A percentile compares a stretch with the other conserved stretches of the same genome.
These are phyloP conservation scores for Peribatodes rhomboidaria DNA, from an alignment of 2,888 invertebrate species.

Conservation along the genomic window DNA sequence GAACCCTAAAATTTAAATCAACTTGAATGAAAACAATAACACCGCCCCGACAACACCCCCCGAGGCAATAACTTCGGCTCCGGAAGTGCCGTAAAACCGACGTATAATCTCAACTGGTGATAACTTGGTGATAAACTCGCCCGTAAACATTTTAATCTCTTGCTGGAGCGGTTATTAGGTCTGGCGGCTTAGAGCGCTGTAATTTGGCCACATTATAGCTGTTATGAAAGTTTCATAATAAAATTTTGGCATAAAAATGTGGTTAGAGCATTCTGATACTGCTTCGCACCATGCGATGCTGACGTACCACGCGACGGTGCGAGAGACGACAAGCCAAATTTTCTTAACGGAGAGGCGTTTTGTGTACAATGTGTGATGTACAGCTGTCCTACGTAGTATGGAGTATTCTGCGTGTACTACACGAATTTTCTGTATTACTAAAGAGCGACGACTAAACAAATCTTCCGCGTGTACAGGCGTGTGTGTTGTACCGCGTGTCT, in stretches of 20 bases:
- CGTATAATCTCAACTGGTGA: slow-evolving; percentile 34
- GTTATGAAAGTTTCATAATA: slow-evolving; percentile 20
- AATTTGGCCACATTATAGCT: slow-evolving; percentile 19
- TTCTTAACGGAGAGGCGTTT: too few relatives aligned
- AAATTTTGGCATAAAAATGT: slow-evolving; percentile 3
- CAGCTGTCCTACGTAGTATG: too few relatives aligned
- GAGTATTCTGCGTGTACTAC: too few relatives aligned
- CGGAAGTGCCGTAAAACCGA: slow-evolving; percentile 31
- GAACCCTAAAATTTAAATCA: not conserved
- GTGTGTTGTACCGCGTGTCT: too few relatives aligned
- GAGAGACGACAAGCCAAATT: too few relatives aligned
- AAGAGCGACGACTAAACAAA: too few relatives aligned
- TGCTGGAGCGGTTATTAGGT: slow-evolving; percentile 18
- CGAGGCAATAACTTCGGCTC: slow-evolving; percentile 36
- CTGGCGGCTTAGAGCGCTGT: slow-evolving; percentile 10
- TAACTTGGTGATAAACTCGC: slow-evolving; percentile 34
- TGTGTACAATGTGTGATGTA: too few relatives aligned
- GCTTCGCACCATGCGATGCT: too few relatives aligned
- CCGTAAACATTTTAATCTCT: slow-evolving; percentile 40
- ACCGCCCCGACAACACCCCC: slow-evolving; percentile 25
- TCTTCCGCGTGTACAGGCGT: too few relatives aligned
- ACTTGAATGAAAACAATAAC: slow-evolving; percentile 17
- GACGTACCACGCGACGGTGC: too few relatives aligned
- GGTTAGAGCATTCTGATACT: too few relatives aligned
- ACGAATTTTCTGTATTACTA: too few relatives aligned